Evolutionary conservation across 1,140 invertebrate genomes (phyloP).

Genomic region (Hycleus phaleratus): DNA sequence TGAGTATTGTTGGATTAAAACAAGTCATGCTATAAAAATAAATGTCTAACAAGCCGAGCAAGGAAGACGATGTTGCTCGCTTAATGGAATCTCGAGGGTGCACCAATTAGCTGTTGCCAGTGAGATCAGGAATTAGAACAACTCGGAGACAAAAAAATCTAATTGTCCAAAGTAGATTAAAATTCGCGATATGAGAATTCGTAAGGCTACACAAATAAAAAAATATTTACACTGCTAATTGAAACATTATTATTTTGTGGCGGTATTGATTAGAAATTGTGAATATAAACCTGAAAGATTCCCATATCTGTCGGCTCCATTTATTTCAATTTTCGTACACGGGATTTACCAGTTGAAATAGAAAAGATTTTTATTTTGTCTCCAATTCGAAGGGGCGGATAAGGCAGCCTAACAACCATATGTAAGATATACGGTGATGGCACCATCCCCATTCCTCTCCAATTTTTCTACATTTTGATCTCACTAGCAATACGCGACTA

Average conservation of each 20-base stretch:
- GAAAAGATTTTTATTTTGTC: slow-evolving; percentile 30
- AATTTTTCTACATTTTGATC: slow-evolving; percentile 27
- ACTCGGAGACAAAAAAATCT: too few relatives aligned
- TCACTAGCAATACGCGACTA: slow-evolving; percentile 7
- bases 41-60: slow-evolving; percentile 25
- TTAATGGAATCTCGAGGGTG: slow-evolving; percentile 29
- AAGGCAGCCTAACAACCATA: slow-evolving; percentile 19
- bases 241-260: too few relatives aligned
- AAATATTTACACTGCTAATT: too few relatives aligned
- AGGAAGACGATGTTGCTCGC: slow-evolving; percentile 30
- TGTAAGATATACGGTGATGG: slow-evolving; percentile 15
- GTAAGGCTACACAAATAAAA: too few relatives aligned
- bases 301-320: slow-evolving; percentile 11
- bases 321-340: slow-evolving; percentile 30
- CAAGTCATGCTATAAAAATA: slow-evolving; percentile 18
- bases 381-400: background rate
- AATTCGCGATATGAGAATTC: too few relatives aligned
- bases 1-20: background rate
- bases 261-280: too few relatives aligned
- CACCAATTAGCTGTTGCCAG: slow-evolving; percentile 25
- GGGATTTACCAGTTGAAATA: slow-evolving; percentile 25
- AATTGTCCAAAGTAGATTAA: too few relatives aligned
- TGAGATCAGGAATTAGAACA: background rate
- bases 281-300: background rate
- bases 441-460: slow-evolving; percentile 6